Evolutionary conservation across 2,888 invertebrate genomes (phyloP).

Genomic region (Abscondita cerata): DNA sequence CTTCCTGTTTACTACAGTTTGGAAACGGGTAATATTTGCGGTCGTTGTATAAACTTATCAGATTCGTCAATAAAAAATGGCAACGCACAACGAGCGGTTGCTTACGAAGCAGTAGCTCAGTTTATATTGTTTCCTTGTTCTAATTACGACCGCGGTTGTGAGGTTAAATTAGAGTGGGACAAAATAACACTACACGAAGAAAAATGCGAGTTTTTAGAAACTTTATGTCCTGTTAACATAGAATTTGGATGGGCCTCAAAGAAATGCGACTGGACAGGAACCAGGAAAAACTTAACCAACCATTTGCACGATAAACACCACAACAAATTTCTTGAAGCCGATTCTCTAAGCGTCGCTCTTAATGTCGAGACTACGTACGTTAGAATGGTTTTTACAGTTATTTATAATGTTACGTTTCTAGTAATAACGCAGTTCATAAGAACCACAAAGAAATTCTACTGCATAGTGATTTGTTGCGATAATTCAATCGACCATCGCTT

Average conservation of each 20-base stretch:
- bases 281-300: constrained; percentile 41
- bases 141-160: constrained; percentile 45
- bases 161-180: constrained; percentile 36
- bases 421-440: constrained; percentile 42
- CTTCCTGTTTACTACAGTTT: constrained; percentile 22
- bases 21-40: constrained; percentile 17
- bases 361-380: not conserved
- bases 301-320: constrained; percentile 42
- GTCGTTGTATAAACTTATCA: constrained; percentile 10
- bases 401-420: constrained; percentile 44
- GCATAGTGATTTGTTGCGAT: constrained; percentile 5
- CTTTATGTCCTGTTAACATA: constrained; percentile 40
- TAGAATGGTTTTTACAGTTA: constrained; percentile 43
- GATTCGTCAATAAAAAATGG: constrained; percentile 18
- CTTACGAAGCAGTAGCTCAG: constrained; percentile 33
- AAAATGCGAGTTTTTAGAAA: constrained; percentile 40
- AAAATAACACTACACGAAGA: constrained; percentile 43
- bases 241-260: constrained; percentile 9
- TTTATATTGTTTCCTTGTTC: constrained; percentile 44
- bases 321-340: not conserved
- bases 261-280: constrained; percentile 46
- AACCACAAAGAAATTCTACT: constrained; percentile 16
- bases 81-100: constrained; percentile 12
- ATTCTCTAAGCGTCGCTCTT: constrained; percentile 5
- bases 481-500: constrained; percentile 13